phyloP scores from a whole-genome alignment of 2,888 invertebrate genomes.

The Venusia cambrica region DNA sequence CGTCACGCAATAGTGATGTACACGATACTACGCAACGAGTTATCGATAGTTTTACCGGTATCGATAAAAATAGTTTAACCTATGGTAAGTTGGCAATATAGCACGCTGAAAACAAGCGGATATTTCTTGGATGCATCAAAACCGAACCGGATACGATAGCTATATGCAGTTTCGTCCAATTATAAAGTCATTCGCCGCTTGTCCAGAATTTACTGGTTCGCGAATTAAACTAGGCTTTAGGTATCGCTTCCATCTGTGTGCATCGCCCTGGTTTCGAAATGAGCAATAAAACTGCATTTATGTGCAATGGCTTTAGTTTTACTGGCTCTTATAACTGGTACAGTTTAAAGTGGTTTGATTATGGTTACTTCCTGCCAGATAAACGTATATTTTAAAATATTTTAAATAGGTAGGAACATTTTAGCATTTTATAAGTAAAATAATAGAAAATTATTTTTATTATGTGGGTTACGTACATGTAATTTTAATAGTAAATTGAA shows the following conservation, averaged over 20 bases:
- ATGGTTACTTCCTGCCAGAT: no score
- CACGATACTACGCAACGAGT: conserved; percentile 31
- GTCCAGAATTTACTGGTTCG: conserved; percentile 6
- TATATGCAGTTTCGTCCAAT: conserved; percentile 10
- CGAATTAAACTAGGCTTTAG: conserved; percentile 10
- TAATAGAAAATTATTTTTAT: no score
- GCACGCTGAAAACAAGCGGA: conserved; percentile 1
- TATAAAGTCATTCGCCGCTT: conserved; percentile 4
- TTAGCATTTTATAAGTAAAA: no score
- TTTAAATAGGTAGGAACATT: no score
- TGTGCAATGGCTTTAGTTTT: conserved; percentile 3
- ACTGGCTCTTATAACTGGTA: conserved; percentile 7
- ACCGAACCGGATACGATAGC: conserved; percentile 4
- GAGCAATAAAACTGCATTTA: conserved; percentile 12
- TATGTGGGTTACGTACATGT: no score
- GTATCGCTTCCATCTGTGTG: conserved; percentile 17
- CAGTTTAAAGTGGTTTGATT: no score
- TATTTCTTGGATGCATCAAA: conserved; percentile 2
- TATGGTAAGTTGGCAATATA: not conserved
- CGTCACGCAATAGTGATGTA: conserved; percentile 52
- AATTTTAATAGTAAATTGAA: no score
- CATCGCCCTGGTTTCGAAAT: conserved; percentile 7
- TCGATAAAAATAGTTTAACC: not conserved
- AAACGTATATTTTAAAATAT: no score
- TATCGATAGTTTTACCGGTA: conserved; percentile 25